Percentiles rank a stretch among this genome's conserved stretches.
Conservation (phyloP, 2,888 invertebrate genomes). For the Chymomyza fuscimana region DNA sequence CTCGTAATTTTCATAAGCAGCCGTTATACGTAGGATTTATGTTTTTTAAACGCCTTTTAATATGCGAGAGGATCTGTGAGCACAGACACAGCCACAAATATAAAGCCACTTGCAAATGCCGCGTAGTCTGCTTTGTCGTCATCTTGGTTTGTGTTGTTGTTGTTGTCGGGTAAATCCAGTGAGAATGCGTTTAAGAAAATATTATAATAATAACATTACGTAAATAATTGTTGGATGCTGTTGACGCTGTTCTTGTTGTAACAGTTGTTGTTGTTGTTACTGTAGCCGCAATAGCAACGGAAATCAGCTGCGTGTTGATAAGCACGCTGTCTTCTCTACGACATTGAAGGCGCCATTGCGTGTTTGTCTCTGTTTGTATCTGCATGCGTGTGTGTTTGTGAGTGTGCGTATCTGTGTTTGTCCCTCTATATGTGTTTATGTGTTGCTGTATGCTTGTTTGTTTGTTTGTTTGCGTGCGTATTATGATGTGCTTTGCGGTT, state of each 20-base stretch:
- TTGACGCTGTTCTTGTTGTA: constrained; percentile 22
- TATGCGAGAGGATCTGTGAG: constrained; percentile 70
- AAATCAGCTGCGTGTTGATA: constrained; percentile 76
- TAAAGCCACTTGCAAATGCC: constrained; percentile 73
- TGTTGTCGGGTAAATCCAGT: constrained; percentile 60
- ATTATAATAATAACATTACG: constrained; percentile 76
- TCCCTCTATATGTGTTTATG: constrained; percentile 17
- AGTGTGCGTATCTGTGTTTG: constrained; percentile 11
- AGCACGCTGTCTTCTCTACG: constrained; percentile 49
- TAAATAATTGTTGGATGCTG: constrained; percentile 74
- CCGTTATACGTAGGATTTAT: constrained; percentile 76
- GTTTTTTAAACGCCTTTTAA: constrained; percentile 76
- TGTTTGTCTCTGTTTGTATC: constrained; percentile 28
- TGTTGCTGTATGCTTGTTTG: constrained; percentile 23
- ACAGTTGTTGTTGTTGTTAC: constrained; percentile 3
- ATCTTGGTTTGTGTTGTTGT: constrained; percentile 28
- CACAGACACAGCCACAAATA: constrained; percentile 40
- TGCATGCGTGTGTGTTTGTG: constrained; percentile 19
- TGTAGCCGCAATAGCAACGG: constrained; percentile 69
- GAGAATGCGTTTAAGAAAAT: constrained; percentile 75
- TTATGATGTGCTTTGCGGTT: constrained; percentile 68
- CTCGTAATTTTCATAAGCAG: constrained; percentile 77
- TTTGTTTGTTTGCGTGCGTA: constrained; percentile 63
- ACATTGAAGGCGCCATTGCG: constrained; percentile 34
- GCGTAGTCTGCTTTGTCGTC: constrained; percentile 35